Evolutionary conservation across 2,113 vertebrate genomes (phyloP).

Genomic region (Phaethornis superciliosus): DNA sequence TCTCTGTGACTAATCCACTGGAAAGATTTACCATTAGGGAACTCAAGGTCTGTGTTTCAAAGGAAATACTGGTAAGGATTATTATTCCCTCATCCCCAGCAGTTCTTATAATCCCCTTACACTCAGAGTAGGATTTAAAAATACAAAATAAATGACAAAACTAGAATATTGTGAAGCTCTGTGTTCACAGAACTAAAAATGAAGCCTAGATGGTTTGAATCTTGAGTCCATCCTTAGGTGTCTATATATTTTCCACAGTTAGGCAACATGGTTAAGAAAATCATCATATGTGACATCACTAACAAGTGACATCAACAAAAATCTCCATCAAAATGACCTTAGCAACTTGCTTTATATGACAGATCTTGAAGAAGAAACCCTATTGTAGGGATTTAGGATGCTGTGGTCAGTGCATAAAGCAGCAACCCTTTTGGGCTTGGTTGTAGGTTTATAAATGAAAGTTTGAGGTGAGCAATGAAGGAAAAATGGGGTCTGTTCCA

Average conservation of each 20-base stretch:
- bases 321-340: neutral
- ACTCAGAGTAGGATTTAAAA: conserved; percentile 41
- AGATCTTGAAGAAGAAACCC: neutral
- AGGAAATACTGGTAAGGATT: conserved; percentile 61
- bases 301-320: neutral
- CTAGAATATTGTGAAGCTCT: neutral
- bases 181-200: neutral
- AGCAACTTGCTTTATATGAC: neutral
- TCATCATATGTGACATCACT: neutral
- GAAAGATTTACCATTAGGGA: conserved; percentile 47
- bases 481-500: neutral
- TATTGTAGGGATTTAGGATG: neutral
- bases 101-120: conserved; percentile 46
- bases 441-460: neutral
- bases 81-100: conserved; percentile 61
- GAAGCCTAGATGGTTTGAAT: conserved; percentile 18
- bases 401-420: neutral
- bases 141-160: conserved; percentile 43
- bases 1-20: conserved; percentile 57
- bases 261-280: neutral
- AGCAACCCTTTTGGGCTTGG: neutral
- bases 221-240: neutral
- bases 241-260: neutral
- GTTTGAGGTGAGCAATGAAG: neutral
- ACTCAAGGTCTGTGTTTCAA: conserved; percentile 55